Conservation (phyloP, 1,140 invertebrate genomes). For the Heliconius congener region DNA sequence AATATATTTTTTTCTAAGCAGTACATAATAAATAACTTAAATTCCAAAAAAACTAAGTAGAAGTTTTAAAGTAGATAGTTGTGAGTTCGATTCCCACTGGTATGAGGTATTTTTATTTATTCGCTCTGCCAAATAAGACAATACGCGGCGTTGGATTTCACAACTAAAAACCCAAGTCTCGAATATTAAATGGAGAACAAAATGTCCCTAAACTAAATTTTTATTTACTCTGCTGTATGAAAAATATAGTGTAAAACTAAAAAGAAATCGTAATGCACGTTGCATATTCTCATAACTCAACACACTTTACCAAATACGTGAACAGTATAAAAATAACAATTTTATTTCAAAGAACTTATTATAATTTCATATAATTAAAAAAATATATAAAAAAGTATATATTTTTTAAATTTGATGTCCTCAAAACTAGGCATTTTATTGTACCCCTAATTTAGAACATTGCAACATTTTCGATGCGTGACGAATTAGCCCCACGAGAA, state of each 20-base stretch:
- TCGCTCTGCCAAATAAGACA: no score
- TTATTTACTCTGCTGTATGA: neutral
- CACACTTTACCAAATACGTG: neutral
- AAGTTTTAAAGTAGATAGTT: no score
- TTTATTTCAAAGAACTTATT: neutral
- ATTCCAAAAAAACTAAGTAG: no score
- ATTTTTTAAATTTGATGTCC: neutral
- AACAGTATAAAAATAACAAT: neutral
- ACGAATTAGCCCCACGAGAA: slow-evolving; percentile 21
- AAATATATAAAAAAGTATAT: neutral
- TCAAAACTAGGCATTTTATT: neutral
- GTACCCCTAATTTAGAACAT: slow-evolving; percentile 27
- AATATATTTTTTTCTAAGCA: no score
- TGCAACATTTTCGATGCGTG: slow-evolving; percentile 30
- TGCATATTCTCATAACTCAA: no score
- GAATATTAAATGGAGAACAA: neutral
- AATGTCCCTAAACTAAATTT: neutral
- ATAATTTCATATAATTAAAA: neutral
- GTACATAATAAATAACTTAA: no score
- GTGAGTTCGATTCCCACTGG: no score
- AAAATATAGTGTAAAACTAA: neutral
- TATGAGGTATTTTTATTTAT: no score
- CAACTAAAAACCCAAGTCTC: no score
- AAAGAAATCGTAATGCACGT: neutral
- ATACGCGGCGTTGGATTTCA: no score